These are phyloP conservation scores for Amyelois transitella DNA, from an alignment of 1,140 invertebrate species.

Conservation along the genomic window DNA sequence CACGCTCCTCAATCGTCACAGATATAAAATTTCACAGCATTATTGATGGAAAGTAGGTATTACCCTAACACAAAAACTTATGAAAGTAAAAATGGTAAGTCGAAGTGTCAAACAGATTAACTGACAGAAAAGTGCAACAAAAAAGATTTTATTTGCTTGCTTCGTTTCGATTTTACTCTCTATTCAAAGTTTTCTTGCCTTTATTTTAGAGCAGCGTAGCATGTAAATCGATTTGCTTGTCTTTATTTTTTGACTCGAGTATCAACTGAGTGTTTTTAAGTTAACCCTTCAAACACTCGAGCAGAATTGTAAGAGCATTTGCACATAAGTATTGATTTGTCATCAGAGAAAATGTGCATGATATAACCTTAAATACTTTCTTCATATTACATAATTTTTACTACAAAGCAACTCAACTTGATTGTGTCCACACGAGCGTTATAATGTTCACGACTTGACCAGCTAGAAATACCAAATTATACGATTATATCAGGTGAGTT, in stretches of 20 bases:
- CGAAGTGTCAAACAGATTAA: constrained; percentile 17
- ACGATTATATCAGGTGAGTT: constrained; percentile 24
- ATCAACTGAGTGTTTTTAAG: too few species aligned
- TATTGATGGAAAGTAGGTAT: constrained; percentile 29
- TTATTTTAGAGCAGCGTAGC: background rate
- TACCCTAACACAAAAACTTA: constrained; percentile 21
- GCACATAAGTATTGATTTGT: too few species aligned
- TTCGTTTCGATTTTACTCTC: constrained; percentile 11
- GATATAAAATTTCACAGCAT: constrained; percentile 15
- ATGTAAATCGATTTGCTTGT: background rate
- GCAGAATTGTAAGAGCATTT: too few species aligned
- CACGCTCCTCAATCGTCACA: background rate
- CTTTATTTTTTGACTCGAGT: background rate
- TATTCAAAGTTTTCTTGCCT: constrained; percentile 2
- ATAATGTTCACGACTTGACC: constrained; percentile 32
- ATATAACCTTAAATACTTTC: too few species aligned
- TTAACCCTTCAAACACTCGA: too few species aligned
- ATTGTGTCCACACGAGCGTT: constrained; percentile 38
- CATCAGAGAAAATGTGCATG: too few species aligned
- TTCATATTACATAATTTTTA: constrained; percentile 21
- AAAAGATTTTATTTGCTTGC: constrained; percentile 9
- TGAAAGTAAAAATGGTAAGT: constrained; percentile 19
- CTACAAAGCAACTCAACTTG: constrained; percentile 24
- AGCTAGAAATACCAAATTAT: constrained; percentile 27
- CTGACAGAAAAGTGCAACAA: constrained; percentile 17